Evolutionary conservation across 2,888 invertebrate genomes (phyloP), one percentile per base, ranked within the genome.

Genomic region (Poecilus cupreus): DNA sequence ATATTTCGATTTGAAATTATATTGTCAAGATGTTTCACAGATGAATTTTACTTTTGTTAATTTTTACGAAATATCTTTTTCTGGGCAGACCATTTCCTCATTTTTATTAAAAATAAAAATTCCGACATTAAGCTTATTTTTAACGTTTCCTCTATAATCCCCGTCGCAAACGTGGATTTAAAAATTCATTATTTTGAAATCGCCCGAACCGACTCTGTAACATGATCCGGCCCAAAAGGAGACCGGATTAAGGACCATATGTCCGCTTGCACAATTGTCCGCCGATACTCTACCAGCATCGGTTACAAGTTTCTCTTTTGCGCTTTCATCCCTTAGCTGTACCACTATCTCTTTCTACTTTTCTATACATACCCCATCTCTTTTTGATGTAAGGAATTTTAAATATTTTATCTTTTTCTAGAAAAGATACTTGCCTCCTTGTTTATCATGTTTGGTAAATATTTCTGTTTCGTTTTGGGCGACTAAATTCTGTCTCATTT

Each of bases 111-210:
- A 43, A 43, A 43, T 60, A 26, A 60, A 60, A 60, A 60, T 26
- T 20, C 54, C 54, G 1, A n/a, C 4, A 20, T 20, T 75, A 78
- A 78, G 37, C 78, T 64, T 39, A 4, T 39, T 18, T 76, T 77
- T 77, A 43, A 77, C 57, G 39, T 77, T 77, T 39, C 18, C 37
- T 57, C 43, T 46, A 77, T 77, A 77, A 77, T 57, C 77, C 60
- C 39, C 57, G 37, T 43, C 26, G 64, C 39, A 64, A 64, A 60
- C 77, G 11, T 3, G 78, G 78, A 78, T 78, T 78, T 64, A 78
- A 78, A 78, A 78, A 60, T 78, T 78, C 78, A 60, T 78, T 78
- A 78, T 78, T 78, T 64, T 78, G 78, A 64, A 78, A 78, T 78
- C 78, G 78, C 22, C 64, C 43, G 37, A 26, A 60, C 64, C 22